Evolutionary conservation across 2,888 invertebrate genomes (phyloP).

Genomic region (Cacoxenus indagator): DNA sequence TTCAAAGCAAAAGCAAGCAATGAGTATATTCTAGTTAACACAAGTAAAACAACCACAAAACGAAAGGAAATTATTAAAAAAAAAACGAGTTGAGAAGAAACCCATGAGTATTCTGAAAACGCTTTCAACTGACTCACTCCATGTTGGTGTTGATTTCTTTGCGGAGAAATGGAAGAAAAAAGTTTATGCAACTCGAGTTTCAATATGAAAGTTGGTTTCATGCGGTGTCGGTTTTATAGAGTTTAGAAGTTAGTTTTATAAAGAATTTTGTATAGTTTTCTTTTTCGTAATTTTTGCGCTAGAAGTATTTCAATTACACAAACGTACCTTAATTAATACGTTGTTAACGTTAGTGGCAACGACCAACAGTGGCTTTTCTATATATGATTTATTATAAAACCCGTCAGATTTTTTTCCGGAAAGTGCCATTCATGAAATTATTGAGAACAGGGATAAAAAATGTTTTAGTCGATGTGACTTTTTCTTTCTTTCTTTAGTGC

Average conservation of each 20-base stretch:
- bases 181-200: slow-evolving; percentile 33
- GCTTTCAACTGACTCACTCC: neutral
- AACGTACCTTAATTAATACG: slow-evolving; percentile 50
- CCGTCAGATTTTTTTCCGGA: slow-evolving; percentile 57
- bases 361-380: neutral
- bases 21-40: slow-evolving; percentile 67
- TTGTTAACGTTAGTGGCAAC: neutral
- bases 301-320: slow-evolving; percentile 57
- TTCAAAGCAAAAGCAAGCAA: slow-evolving; percentile 31
- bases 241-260: slow-evolving; percentile 37
- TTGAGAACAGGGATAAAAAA: neutral
- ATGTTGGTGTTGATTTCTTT: neutral
- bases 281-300: slow-evolving; percentile 21
- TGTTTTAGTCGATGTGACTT: too few species aligned
- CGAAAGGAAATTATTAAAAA: neutral
- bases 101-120: slow-evolving; percentile 23
- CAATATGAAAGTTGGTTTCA: slow-evolving; percentile 21
- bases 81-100: neutral
- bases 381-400: neutral
- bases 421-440: neutral
- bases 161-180: neutral
- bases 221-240: slow-evolving; percentile 37
- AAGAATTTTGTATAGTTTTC: slow-evolving; percentile 25
- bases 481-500: too few species aligned
- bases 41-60: slow-evolving; percentile 43